Evolutionary conservation across 2,797 vertebrate species (phyloP).

Genomic region (Acrocephalus scirpaceus): DNA sequence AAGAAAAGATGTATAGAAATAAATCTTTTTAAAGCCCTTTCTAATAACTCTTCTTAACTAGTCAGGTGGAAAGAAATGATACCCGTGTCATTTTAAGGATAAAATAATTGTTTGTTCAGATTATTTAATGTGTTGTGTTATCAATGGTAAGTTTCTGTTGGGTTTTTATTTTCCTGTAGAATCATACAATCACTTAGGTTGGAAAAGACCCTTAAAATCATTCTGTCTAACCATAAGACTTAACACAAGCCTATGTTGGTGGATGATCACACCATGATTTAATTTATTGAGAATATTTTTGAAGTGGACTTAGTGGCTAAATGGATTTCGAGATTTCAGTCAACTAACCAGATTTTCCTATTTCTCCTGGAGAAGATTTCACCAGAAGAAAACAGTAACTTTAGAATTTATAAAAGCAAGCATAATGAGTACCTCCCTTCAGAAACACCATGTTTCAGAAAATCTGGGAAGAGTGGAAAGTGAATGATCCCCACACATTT

Average conservation of each 20-base stretch:
- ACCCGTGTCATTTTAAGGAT: neutral
- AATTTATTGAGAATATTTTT: neutral
- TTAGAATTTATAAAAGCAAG: neutral
- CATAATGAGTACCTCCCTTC: neutral
- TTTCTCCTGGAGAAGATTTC: neutral
- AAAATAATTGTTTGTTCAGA: neutral
- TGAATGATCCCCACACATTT: neutral
- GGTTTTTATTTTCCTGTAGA: neutral
- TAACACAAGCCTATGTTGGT: neutral
- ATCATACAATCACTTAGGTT: neutral
- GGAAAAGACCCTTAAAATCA: neutral
- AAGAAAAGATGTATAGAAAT: neutral
- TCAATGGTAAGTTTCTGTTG: neutral
- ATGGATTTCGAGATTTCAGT: neutral
- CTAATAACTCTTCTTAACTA: neutral
- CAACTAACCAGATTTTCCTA: neutral
- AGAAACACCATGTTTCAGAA: neutral
- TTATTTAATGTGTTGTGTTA: neutral
- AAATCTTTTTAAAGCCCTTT: neutral
- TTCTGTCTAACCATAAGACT: neutral
- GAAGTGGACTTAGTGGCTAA: neutral
- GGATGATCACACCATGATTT: neutral
- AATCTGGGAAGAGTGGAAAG: neutral
- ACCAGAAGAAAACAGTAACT: neutral
- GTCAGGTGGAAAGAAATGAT: neutral